These are phyloP conservation scores for Meteorus sp. DNA, from an alignment of 1,140 invertebrate species.

Conservation along the genomic window DNA sequence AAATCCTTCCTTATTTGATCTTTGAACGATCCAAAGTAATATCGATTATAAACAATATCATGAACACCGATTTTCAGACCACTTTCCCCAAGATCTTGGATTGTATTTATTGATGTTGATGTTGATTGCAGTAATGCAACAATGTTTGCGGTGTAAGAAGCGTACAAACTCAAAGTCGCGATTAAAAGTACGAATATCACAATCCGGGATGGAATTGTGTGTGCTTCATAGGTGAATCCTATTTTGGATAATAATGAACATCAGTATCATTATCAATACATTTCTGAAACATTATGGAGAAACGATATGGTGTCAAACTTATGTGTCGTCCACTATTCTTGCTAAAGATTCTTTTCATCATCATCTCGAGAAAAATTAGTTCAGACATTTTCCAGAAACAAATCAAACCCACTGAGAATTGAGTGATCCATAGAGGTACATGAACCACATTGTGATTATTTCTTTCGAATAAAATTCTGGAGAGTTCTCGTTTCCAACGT, in stretches of 20 bases:
- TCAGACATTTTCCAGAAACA: too few relatives aligned
- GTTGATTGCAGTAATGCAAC: slow-evolving; percentile 68
- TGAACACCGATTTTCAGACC: slow-evolving; percentile 64
- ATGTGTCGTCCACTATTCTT: too few relatives aligned
- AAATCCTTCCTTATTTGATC: slow-evolving; percentile 65
- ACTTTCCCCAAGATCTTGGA: slow-evolving; percentile 63
- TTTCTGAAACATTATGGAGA: background rate
- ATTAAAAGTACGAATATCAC: slow-evolving; percentile 43
- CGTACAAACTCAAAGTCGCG: slow-evolving; percentile 55
- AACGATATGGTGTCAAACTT: background rate
- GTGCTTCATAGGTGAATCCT: slow-evolving; percentile 44
- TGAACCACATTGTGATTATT: too few relatives aligned
- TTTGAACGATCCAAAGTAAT: slow-evolving; percentile 63
- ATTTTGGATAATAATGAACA: background rate
- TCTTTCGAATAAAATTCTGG: too few relatives aligned
- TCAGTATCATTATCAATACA: background rate
- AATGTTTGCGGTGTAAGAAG: slow-evolving; percentile 69
- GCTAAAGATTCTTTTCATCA: too few relatives aligned
- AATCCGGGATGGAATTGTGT: slow-evolving; percentile 38
- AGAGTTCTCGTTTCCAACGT: too few relatives aligned
- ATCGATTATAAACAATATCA: slow-evolving; percentile 65
- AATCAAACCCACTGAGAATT: too few relatives aligned
- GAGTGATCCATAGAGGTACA: too few relatives aligned
- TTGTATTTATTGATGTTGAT: slow-evolving; percentile 62
- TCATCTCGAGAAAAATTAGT: too few relatives aligned